phyloP scores from a whole-genome alignment of 2,888 invertebrate species.

The Sabatieria punctata region DNA sequence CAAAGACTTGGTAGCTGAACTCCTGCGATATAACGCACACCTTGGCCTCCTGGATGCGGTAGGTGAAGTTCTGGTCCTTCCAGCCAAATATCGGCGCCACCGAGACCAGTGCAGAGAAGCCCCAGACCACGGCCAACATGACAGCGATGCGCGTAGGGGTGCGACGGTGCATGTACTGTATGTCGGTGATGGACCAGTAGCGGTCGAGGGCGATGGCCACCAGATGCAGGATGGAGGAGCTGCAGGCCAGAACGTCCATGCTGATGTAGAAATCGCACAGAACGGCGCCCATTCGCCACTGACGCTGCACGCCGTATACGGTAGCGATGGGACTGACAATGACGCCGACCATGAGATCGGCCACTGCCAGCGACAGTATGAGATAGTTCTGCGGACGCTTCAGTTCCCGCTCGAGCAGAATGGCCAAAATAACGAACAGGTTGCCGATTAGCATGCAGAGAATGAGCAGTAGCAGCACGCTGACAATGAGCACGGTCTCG shows the following conservation, averaged over 20 bases:
- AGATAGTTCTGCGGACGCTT: conserved; percentile 45
- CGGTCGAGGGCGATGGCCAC: conserved; percentile 90
- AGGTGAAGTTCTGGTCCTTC: conserved; percentile 75
- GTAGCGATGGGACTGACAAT: conserved; percentile 37
- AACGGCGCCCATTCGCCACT: conserved; percentile 34
- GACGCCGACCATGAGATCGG: conserved; percentile 70
- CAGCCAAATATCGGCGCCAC: conserved; percentile 88
- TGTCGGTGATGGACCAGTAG: conserved; percentile 12
- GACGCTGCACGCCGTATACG: conserved; percentile 34
- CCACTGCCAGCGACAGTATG: conserved; percentile 86
- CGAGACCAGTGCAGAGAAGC: conserved; percentile 72
- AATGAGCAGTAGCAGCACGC: conserved; percentile 55
- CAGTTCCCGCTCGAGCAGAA: conserved; percentile 49
- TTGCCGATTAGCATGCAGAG: conserved; percentile 86
- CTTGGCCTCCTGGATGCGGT: conserved; percentile 55
- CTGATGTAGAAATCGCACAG: conserved; percentile 94
- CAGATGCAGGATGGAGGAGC: conserved; percentile 84
- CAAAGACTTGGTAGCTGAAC: conserved; percentile 58
- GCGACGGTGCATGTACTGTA: conserved; percentile 26
- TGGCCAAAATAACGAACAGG: conserved; percentile 93
- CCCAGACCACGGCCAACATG: conserved; percentile 45
- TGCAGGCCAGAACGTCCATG: conserved; percentile 90
- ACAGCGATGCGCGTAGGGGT: conserved; percentile 23
- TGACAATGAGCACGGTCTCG: conserved; percentile 14
- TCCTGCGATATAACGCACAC: conserved; percentile 79